Evolutionary conservation across 1,140 invertebrate species (phyloP), one percentile per base, ranked within the genome.

Genomic region (Heterodera schachtii): DNA sequence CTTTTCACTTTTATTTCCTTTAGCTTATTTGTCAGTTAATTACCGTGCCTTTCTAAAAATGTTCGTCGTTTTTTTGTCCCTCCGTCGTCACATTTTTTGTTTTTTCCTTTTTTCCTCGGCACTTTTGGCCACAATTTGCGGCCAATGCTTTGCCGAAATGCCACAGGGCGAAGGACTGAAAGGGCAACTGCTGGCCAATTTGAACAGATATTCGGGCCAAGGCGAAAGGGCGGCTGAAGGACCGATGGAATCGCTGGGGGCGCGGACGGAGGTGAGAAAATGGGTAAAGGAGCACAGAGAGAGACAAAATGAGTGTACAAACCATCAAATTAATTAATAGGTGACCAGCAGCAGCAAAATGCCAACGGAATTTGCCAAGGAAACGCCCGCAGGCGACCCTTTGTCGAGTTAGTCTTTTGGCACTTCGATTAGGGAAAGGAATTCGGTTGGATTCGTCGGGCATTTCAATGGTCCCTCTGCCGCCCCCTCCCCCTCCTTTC

Each of bases 151-250:
- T 13, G 69, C 6, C 41, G 31, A 31, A 31, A 31, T 31, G 41
- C 75, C n/a, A 31, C 69, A 69, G 31, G 78, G 57, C 16, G 78
- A 79, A n/a, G 21, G 49, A 44, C 49, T 79, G 21, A 79, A 79
- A 44, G 69, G 74, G n/a, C 69, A 79, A 46, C 73, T 79, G n/a
- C 73, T 79, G 69, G 73, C 60, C 64, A 79, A 79, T n/a, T 73
- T 79, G 16, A 79, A 79, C 67, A 67, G 19, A 67, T 71, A 79
- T 21, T 79, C 78, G 31, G 47, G 46, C 47, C 75, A 78, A 16
- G 75, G 57, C 57, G 13, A 43, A 9, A 43, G 46, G n/a, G 52
- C 16, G 9, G 75, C 44, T 2, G 57, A 78, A 46, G 75, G 67
- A 1, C 75, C 60, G 3, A 21, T 78, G 49, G 75, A 78, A 43